These are phyloP conservation scores for Psilopogon haemacephalus DNA, from an alignment of 2,113 vertebrate genomes.

Conservation along the genomic window DNA sequence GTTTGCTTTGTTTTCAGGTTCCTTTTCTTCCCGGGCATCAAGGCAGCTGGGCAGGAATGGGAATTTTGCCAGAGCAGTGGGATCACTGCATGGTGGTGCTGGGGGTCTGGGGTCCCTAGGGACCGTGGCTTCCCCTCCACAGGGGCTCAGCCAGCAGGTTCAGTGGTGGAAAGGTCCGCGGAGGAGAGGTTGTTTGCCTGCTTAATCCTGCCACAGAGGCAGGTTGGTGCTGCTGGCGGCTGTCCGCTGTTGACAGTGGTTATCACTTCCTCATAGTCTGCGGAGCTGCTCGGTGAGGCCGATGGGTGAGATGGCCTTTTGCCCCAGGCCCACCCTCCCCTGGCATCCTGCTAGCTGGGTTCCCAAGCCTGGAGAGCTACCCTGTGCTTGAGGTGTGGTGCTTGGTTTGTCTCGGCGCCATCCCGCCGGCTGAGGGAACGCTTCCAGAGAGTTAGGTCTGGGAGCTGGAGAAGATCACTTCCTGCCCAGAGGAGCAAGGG, in stretches of 20 bases:
- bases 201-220: fast-evolving
- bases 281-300: neutral
- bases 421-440: neutral
- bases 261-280: neutral
- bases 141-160: neutral
- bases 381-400: neutral
- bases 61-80: neutral
- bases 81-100: neutral
- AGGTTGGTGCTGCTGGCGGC: neutral
- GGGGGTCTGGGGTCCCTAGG: neutral
- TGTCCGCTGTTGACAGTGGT: neutral
- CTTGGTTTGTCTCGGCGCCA: neutral
- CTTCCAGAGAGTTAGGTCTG: fast-evolving
- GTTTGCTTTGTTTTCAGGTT: neutral
- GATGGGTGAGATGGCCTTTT: neutral
- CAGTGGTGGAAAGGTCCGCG: neutral
- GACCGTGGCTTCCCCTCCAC: fast-evolving
- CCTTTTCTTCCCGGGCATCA: neutral
- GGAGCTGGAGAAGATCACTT: fast-evolving
- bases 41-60: neutral
- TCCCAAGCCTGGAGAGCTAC: neutral
- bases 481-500: neutral
- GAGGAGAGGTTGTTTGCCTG: neutral
- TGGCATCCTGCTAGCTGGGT: constrained; percentile 50
- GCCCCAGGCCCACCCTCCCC: constrained; percentile 40